These are phyloP conservation scores for Tyria jacobaeae DNA, from an alignment of 2,888 invertebrate genomes.

Conservation along the genomic window DNA sequence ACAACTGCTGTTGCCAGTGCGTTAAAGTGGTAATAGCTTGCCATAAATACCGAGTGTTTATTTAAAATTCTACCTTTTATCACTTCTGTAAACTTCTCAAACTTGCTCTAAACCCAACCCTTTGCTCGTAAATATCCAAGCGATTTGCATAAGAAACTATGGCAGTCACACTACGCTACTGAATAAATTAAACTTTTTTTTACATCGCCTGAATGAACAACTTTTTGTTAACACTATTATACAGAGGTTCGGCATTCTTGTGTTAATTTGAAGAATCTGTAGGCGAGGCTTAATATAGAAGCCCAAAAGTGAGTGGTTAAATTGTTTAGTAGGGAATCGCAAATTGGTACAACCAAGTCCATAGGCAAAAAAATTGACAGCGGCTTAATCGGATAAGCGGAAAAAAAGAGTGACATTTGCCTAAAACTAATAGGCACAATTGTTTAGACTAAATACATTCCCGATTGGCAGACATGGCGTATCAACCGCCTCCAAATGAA, in stretches of 20 bases:
- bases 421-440: too few species aligned
- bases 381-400: too few species aligned
- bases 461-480: too few species aligned
- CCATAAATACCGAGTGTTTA: not conserved
- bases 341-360: not conserved
- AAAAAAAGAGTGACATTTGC: too few species aligned
- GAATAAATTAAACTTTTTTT: constrained; percentile 71
- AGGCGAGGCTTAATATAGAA: not conserved
- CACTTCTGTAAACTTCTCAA: constrained; percentile 54
- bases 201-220: constrained; percentile 36
- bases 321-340: not conserved
- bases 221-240: constrained; percentile 51
- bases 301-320: not conserved
- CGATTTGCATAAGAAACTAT: constrained; percentile 81
- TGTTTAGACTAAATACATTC: too few species aligned
- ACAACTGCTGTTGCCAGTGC: not conserved
- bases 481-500: too few species aligned
- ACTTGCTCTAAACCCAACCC: constrained; percentile 67
- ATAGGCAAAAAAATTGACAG: not conserved
- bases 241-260: constrained; percentile 39
- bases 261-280: constrained; percentile 18
- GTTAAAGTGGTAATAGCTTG: not conserved
- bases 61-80: constrained; percentile 22
- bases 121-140: constrained; percentile 73
- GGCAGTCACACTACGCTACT: constrained; percentile 74